These are phyloP conservation scores for Mobula hypostoma DNA, from an alignment of 2,113 vertebrate genomes.

Conservation along the genomic window DNA sequence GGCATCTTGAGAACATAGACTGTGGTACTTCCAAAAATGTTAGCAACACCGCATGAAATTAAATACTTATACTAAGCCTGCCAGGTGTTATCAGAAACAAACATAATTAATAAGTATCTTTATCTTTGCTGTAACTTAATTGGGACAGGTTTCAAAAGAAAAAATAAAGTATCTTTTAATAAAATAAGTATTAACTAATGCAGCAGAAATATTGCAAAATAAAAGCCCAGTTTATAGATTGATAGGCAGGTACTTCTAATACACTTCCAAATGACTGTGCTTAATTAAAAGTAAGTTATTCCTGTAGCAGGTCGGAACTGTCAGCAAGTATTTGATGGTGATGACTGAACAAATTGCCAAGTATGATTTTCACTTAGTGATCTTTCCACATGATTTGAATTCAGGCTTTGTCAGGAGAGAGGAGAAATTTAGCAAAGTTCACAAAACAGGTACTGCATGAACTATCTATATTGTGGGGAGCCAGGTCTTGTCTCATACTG, in stretches of 20 bases:
- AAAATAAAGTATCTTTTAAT: neutral
- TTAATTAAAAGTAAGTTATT: conserved; percentile 13
- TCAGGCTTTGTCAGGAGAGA: neutral
- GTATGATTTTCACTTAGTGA: neutral
- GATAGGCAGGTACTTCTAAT: neutral
- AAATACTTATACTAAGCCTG: neutral
- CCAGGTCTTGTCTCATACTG: neutral
- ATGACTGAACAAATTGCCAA: neutral
- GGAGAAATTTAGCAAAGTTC: neutral
- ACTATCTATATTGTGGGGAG: neutral
- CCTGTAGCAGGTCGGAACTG: neutral
- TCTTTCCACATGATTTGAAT: neutral
- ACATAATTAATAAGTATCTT: neutral
- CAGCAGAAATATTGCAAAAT: neutral
- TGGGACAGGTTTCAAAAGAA: neutral
- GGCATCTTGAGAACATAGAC: neutral
- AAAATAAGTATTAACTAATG: neutral
- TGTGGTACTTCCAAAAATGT: neutral
- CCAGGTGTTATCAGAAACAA: neutral
- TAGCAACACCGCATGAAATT: neutral
- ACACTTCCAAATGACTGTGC: neutral
- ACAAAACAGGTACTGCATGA: neutral
- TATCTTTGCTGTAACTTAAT: neutral
- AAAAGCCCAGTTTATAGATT: neutral
- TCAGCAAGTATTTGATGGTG: neutral